Evolutionary conservation across 2,113 vertebrate species (phyloP), one percentile per base, ranked within the genome.

Genomic region (Seriola aureovittata): DNA sequence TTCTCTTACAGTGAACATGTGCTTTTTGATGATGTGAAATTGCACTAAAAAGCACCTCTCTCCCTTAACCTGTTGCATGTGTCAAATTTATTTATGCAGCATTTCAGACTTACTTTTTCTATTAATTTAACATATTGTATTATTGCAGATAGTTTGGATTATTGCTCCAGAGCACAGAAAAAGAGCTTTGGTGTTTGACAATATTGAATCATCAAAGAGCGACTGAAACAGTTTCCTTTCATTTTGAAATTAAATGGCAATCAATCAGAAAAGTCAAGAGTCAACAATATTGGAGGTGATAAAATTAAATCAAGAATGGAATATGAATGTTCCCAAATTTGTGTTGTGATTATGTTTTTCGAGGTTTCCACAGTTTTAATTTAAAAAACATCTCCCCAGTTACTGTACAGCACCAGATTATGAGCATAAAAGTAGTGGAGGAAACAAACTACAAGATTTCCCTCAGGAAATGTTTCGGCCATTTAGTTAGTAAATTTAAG

Each of bases 1-100:
- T n/a, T 74, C n/a, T 71, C 16, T 52, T 67, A 14, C 4, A 73
- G 42, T 55, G n/a, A 64, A 69, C 21, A 52, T 21, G 58, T 25
- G 48, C 8, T 19, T 12, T 44, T 14, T 44, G 16, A 23, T 50
- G 9, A 71, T 46, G 13, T 65, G 4, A 71, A 36, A 21, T 71
- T 64, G 25, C 55, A 40, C 5, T 29, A 8, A 71, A 75, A 36
- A 34, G 21, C 34, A 59, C 25, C 25, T 13, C 50, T 23, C 23
- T 32, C 14, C 38, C 10, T 12, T 42, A 23, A 19, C 23, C 60
- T 66, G 6, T 58, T 58, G 11, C 34, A 32, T 25, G 14, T n/a
- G 5, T 44, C 9, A 34, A 4, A 42, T 12, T 29, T 40, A 17
- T 52, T 52, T 11, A 52, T 52, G 13, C 44, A 21, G 16, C 16